Evolutionary conservation across 1,140 invertebrate genomes (phyloP).

Genomic region (Bombus confusus): DNA sequence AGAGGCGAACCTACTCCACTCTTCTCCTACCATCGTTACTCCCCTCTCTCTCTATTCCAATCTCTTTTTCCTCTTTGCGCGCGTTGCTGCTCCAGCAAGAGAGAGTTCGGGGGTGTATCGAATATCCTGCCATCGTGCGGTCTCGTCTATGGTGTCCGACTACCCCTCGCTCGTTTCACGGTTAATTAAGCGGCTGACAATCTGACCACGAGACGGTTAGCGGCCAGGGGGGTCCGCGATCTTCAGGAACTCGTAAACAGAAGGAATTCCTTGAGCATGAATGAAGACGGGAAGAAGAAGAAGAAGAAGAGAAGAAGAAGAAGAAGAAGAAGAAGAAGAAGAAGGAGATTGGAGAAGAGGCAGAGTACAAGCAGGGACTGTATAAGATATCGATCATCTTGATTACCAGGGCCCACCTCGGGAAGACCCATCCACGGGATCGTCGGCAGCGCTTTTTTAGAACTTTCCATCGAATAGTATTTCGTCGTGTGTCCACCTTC

Average conservation of each 20-base stretch:
- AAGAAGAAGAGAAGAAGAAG: not conserved
- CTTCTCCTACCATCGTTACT: not conserved
- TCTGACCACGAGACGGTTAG: constrained; percentile 82
- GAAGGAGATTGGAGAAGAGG: not conserved
- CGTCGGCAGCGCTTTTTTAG: constrained; percentile 51
- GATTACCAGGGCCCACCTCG: constrained; percentile 52
- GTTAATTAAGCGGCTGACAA: constrained; percentile 82
- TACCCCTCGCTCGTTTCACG: constrained; percentile 82
- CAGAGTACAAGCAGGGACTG: not conserved
- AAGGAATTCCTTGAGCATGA: constrained; percentile 79
- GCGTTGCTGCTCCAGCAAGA: constrained; percentile 40
- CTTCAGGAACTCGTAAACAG: constrained; percentile 76
- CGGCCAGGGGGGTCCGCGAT: constrained; percentile 70
- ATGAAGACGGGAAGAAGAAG: constrained; percentile 67
- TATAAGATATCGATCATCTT: constrained; percentile 64
- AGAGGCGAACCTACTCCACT: constrained; percentile 15
- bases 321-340: not conserved
- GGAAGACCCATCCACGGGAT: constrained; percentile 5
- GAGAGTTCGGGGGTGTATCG: constrained; percentile 79
- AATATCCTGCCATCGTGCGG: constrained; percentile 79
- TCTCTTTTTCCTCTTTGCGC: constrained; percentile 2
- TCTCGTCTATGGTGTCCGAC: constrained; percentile 78
- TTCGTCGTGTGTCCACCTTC: constrained; percentile 24
- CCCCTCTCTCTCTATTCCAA: not conserved
- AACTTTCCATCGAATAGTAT: constrained; percentile 40